phyloP scores from a whole-genome alignment of 2,888 invertebrate genomes.

The Steinernema carpocapsae region DNA sequence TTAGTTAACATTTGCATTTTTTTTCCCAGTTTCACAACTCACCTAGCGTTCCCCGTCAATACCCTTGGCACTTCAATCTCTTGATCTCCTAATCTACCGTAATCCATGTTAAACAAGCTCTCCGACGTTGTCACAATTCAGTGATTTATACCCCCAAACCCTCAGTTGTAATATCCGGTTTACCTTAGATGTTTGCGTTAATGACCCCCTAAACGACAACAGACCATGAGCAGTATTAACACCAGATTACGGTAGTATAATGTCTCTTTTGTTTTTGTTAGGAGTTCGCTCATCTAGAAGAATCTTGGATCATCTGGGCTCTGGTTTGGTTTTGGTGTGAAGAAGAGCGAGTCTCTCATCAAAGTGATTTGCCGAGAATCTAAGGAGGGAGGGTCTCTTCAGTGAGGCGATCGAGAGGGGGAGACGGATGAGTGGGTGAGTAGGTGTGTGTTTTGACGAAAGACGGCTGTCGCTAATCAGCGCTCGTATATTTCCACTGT shows the following conservation, averaged over 20 bases:
- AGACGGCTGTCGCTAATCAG: constrained; percentile 10
- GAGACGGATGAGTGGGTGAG: not conserved
- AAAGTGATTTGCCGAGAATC: not conserved
- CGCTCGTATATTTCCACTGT: not conserved
- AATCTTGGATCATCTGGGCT: not conserved
- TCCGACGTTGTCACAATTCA: no score
- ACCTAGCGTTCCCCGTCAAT: no score
- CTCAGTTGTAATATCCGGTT: not conserved
- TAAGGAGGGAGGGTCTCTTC: no score
- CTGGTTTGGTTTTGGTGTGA: constrained; percentile 9
- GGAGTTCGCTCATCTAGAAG: not conserved
- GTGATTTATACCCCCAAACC: not conserved
- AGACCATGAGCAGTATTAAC: no score
- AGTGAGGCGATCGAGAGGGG: not conserved
- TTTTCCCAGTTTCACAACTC: no score
- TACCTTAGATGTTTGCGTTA: not conserved
- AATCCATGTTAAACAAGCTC: no score
- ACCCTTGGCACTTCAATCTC: no score
- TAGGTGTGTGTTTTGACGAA: constrained; percentile 30
- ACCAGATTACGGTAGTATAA: not conserved
- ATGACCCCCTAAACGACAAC: not conserved
- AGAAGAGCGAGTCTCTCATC: constrained; percentile 23
- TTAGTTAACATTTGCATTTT: no score
- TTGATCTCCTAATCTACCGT: no score
- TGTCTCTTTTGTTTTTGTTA: constrained; percentile 15